Evolutionary conservation across 2,888 invertebrate species (phyloP).

Genomic region (Stenichneumon culpator): DNA sequence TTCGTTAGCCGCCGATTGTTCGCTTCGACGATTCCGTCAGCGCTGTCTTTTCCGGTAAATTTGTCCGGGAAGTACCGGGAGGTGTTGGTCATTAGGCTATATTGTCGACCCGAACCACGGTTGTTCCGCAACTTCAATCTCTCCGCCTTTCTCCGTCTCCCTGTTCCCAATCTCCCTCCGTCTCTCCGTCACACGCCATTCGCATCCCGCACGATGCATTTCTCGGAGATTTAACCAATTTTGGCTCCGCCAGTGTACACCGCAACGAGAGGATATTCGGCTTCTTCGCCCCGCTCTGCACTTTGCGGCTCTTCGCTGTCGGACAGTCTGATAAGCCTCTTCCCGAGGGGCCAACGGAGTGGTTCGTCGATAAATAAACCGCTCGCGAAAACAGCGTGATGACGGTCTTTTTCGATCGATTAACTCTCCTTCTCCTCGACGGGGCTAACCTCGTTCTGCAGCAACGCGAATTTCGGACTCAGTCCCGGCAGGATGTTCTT

Average conservation of each 20-base stretch:
- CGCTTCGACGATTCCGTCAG: constrained; percentile 71
- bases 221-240: constrained; percentile 78
- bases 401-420: constrained; percentile 71
- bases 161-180: neutral
- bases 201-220: constrained; percentile 69
- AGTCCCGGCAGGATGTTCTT: constrained; percentile 85
- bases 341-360: neutral
- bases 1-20: constrained; percentile 82
- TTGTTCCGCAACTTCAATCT: constrained; percentile 60
- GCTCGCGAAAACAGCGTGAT: constrained; percentile 4
- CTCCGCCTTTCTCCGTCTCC: constrained; percentile 38
- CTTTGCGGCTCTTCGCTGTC: neutral
- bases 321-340: neutral
- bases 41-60: constrained; percentile 71
- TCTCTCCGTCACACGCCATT: constrained; percentile 47
- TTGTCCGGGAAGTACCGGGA: constrained; percentile 63
- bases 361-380: neutral
- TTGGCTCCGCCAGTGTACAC: neutral
- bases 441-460: constrained; percentile 86
- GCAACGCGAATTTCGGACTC: constrained; percentile 88
- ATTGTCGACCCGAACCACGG: constrained; percentile 74
- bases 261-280: constrained; percentile 24
- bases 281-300: neutral
- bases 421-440: constrained; percentile 84
- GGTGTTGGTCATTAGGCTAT: constrained; percentile 75